Evolutionary conservation across 1,140 invertebrate genomes (phyloP).

Genomic region (Musca vetustissima): DNA sequence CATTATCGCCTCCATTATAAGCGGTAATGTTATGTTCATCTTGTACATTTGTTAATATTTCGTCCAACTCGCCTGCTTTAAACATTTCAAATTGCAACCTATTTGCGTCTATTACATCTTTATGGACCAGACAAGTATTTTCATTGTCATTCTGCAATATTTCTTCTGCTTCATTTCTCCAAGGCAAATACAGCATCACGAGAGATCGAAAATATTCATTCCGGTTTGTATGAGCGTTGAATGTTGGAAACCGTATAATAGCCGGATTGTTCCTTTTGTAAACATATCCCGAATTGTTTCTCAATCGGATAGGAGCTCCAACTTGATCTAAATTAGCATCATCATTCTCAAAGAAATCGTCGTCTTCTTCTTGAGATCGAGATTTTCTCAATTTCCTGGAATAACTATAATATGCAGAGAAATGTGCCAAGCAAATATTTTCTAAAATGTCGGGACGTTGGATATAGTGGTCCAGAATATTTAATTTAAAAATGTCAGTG

Average conservation of each 20-base stretch:
- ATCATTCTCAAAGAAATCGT: not conserved
- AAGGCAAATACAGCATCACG: too few relatives aligned
- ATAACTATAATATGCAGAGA: conserved; percentile 15
- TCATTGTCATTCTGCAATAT: conserved; percentile 1
- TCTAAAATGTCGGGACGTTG: conserved; percentile 17
- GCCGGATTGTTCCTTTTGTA: not conserved
- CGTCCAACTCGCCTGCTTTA: too few relatives aligned
- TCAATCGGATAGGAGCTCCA: not conserved
- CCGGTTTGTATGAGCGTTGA: not conserved
- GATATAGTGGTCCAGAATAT: too few relatives aligned
- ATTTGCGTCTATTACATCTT: not conserved
- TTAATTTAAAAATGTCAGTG: too few relatives aligned
- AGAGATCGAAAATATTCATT: too few relatives aligned
- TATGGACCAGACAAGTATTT: not conserved
- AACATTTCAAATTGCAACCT: too few relatives aligned
- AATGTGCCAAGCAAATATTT: conserved; percentile 9
- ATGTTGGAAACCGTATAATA: conserved; percentile 9
- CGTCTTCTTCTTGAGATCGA: not conserved
- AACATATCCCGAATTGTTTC: conserved; percentile 9
- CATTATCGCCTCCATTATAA: not conserved
- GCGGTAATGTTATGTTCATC: not conserved
- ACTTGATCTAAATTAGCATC: not conserved
- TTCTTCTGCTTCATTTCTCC: not conserved
- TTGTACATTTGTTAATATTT: too few relatives aligned
- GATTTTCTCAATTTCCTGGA: not conserved